Evolutionary conservation across 2,888 invertebrate species (phyloP).

Genomic region (Tetanocera ferruginea): DNA sequence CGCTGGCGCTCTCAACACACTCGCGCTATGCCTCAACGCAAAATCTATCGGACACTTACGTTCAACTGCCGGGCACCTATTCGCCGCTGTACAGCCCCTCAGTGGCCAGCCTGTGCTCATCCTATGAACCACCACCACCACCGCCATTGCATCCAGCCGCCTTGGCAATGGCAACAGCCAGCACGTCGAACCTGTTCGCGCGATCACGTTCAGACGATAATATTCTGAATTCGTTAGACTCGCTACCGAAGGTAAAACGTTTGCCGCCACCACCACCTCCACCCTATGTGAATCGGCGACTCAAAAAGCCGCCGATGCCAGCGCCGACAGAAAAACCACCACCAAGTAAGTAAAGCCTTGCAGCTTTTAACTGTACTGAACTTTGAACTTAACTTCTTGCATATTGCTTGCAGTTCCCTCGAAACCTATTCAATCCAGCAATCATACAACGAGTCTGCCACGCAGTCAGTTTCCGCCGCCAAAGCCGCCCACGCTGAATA

Average conservation of each 20-base stretch:
- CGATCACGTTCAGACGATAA: conserved; percentile 87
- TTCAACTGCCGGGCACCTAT: conserved; percentile 75
- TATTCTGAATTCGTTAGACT: conserved; percentile 79
- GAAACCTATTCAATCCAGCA: conserved; percentile 56
- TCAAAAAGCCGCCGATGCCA: conserved; percentile 71
- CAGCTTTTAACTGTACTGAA: too few relatives aligned
- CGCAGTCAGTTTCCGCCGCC: conserved; percentile 52
- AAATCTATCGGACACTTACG: conserved; percentile 82
- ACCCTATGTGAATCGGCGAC: conserved; percentile 69
- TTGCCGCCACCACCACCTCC: conserved; percentile 74
- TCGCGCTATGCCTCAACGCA: conserved; percentile 85
- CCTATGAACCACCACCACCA: conserved; percentile 78
- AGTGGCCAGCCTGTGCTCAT: conserved; percentile 76
- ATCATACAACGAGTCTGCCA: conserved; percentile 30
- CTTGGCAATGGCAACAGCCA: conserved; percentile 54
- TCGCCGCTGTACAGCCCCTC: conserved; percentile 77
- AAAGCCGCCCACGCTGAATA: conserved; percentile 61
- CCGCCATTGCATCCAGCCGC: conserved; percentile 73
- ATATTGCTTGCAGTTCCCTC: conserved; percentile 61
- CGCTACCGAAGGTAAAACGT: conserved; percentile 71
- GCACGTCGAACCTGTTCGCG: conserved; percentile 72
- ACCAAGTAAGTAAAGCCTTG: conserved; percentile 63
- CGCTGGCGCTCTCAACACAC: conserved; percentile 76
- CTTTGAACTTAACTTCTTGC: too few relatives aligned
- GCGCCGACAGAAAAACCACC: conserved; percentile 70